These are phyloP conservation scores for Pseudomyrmex pallidus DNA, from an alignment of 1,140 invertebrate genomes.

Conservation along the genomic window DNA sequence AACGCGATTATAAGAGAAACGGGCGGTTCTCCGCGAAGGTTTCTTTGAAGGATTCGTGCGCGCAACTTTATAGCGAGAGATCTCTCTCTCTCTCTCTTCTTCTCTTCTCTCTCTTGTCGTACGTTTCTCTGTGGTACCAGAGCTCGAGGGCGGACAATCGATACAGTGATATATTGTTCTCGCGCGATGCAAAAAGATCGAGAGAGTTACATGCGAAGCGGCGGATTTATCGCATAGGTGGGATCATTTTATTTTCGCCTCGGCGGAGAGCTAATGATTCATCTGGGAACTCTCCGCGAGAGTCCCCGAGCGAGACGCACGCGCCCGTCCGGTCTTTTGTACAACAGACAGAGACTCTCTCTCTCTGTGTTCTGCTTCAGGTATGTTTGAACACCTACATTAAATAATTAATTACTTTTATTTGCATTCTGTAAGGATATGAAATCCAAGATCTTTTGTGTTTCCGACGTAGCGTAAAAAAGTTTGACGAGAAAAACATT, in stretches of 20 bases:
- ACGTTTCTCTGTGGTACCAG: conserved; percentile 19
- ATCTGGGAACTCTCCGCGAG: conserved; percentile 21
- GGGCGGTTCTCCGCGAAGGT: conserved; percentile 9
- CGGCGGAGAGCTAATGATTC: conserved; percentile 45
- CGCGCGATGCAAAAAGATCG: conserved; percentile 42
- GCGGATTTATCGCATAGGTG: conserved; percentile 55
- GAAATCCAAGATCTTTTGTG: no score
- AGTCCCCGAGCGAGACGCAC: conserved; percentile 30
- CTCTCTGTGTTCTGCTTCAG: neutral
- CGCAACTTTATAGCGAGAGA: conserved; percentile 8
- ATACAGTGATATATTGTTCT: conserved; percentile 62
- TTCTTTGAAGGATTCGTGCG: conserved; percentile 16
- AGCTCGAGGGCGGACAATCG: conserved; percentile 63
- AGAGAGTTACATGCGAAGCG: conserved; percentile 33
- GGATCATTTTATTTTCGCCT: conserved; percentile 61
- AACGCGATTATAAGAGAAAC: conserved; percentile 40
- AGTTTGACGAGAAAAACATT: no score
- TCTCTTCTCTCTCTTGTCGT: neutral
- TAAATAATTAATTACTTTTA: neutral
- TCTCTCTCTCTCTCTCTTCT: conserved; percentile 15
- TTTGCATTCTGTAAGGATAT: no score
- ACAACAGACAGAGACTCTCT: neutral
- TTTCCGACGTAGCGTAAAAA: no score
- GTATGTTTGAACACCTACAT: neutral
- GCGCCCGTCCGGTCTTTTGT: conserved; percentile 3